These are phyloP conservation scores for Andricus quercusramuli DNA, from an alignment of 2,888 invertebrate species.

Conservation along the genomic window DNA sequence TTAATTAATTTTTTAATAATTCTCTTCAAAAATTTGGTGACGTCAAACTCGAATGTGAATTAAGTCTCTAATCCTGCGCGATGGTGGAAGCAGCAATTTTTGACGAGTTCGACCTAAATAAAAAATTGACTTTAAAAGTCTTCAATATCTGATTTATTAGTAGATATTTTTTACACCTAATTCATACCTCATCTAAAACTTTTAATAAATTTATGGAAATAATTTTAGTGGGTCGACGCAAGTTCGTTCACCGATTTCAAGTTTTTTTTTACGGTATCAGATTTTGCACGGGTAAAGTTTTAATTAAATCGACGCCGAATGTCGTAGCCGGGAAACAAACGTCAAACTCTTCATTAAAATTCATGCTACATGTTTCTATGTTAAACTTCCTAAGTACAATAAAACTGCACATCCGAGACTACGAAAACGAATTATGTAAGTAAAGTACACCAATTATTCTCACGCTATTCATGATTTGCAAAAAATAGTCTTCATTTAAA, in stretches of 20 bases:
- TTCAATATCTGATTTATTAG: neutral
- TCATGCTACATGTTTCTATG: neutral
- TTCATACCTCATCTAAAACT: neutral
- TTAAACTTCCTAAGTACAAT: neutral
- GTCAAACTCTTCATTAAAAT: neutral
- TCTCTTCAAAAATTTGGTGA: neutral
- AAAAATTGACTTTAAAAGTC: neutral
- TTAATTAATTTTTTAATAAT: neutral
- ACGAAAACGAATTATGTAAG: neutral
- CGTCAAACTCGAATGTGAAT: neutral
- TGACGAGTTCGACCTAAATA: neutral
- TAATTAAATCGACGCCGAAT: neutral
- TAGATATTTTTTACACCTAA: neutral
- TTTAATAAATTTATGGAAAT: neutral
- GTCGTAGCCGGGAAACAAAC: neutral
- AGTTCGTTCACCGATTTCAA: neutral
- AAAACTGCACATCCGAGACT: neutral
- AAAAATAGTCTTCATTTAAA: neutral
- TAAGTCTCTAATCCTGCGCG: neutral
- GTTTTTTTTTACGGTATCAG: neutral
- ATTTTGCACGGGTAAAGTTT: neutral
- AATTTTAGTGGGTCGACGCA: neutral
- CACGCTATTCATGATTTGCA: neutral
- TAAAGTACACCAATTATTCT: conserved; percentile 3
- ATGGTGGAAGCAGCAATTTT: neutral